Evolutionary conservation across 2,888 invertebrate species (phyloP).

Genomic region (Caenorhabditis afra): DNA sequence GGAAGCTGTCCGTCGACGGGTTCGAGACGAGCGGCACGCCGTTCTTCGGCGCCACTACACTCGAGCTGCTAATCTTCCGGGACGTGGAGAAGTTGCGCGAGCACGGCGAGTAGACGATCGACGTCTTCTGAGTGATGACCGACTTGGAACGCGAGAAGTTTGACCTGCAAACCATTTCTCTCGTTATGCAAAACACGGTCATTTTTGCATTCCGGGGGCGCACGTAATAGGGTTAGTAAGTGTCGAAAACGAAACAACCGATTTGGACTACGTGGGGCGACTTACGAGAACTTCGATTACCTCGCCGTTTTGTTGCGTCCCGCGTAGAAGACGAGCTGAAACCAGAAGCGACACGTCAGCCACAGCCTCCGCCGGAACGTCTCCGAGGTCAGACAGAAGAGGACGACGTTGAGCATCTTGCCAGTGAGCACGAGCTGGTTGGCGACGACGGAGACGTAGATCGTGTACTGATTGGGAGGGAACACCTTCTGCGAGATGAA

Average conservation of each 20-base stretch:
- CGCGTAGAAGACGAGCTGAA: constrained; percentile 53
- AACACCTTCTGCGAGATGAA: constrained; percentile 61
- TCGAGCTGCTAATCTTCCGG: constrained; percentile 45
- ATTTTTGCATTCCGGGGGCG: constrained; percentile 8
- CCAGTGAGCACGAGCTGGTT: constrained; percentile 71
- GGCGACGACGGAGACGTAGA: constrained; percentile 60
- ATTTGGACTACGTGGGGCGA: constrained; percentile 23
- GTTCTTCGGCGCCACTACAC: constrained; percentile 27
- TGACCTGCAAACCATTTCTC: constrained; percentile 44
- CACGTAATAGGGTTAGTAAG: constrained; percentile 41
- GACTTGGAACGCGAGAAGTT: constrained; percentile 64
- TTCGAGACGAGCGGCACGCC: constrained; percentile 35
- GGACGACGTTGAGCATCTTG: constrained; percentile 78
- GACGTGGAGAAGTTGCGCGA: constrained; percentile 61
- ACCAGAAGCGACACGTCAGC: constrained; percentile 65
- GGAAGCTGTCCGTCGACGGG: constrained; percentile 43
- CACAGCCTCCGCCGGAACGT: constrained; percentile 74
- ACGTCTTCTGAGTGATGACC: constrained; percentile 71
- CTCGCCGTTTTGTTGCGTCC: constrained; percentile 56
- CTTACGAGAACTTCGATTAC: constrained; percentile 58
- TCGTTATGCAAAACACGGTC: constrained; percentile 25
- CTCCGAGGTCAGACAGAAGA: constrained; percentile 77
- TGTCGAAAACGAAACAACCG: constrained; percentile 5
- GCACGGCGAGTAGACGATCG: constrained; percentile 67
- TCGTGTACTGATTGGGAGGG: constrained; percentile 53